Evolutionary conservation across 2,888 invertebrate species (phyloP).

Genomic region (Agonopterix arenella): DNA sequence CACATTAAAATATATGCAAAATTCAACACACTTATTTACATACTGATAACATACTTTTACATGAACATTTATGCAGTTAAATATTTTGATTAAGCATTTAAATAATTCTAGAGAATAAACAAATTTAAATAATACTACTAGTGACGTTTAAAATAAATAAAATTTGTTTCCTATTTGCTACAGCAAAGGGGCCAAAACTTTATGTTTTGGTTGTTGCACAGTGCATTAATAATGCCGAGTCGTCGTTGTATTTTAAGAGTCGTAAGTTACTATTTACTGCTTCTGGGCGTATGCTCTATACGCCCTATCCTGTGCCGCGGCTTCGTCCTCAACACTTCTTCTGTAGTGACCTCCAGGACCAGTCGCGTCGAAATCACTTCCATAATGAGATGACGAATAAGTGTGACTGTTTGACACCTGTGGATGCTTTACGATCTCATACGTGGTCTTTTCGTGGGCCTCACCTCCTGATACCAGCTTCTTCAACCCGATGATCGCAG

Average conservation of each 20-base stretch:
- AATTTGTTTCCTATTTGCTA: conserved; percentile 27
- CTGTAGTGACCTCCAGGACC: conserved; percentile 79
- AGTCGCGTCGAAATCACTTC: conserved; percentile 77
- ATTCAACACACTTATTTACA: conserved; percentile 31
- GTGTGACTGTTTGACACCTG: conserved; percentile 86
- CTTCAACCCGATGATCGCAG: conserved; percentile 88
- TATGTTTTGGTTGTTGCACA: conserved; percentile 18
- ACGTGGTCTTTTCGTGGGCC: conserved; percentile 86
- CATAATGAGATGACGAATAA: conserved; percentile 83
- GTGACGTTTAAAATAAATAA: conserved; percentile 31
- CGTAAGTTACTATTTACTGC: conserved; percentile 50
- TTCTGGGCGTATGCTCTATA: conserved; percentile 73
- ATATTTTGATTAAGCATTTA: conserved; percentile 20
- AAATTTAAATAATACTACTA: conserved; percentile 16
- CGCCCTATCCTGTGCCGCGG: conserved; percentile 79
- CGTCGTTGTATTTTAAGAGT: conserved; percentile 59
- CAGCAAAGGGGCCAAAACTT: conserved; percentile 32
- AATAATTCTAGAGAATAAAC: conserved; percentile 21
- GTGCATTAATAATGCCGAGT: conserved; percentile 27
- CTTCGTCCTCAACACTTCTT: conserved; percentile 76
- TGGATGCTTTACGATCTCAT: conserved; percentile 92
- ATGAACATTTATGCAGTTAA: conserved; percentile 19
- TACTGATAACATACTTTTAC: conserved; percentile 19
- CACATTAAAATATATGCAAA: conserved; percentile 22
- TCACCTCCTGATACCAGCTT: conserved; percentile 82